Evolutionary conservation across 1,140 invertebrate species (phyloP), one percentile per base, ranked within the genome.

Genomic region (Leptopilina clavipes): DNA sequence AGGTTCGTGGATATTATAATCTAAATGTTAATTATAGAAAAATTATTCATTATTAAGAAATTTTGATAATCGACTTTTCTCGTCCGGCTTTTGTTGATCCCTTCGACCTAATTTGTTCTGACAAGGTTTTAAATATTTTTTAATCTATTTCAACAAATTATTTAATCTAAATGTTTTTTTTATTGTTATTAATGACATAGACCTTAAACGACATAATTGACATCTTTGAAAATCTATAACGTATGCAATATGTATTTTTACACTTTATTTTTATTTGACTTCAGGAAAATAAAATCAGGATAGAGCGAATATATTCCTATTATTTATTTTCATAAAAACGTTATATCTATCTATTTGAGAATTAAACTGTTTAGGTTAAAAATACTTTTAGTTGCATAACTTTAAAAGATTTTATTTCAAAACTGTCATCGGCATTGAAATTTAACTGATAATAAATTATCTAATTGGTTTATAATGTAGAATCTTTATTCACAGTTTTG

Each of bases 1-100:
- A 95, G 98, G 98, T 98, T 54, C 18, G 82, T 82, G 22, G n/a
- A 65, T n/a, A n/a, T 65, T n/a, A 59, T 5, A 12, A 19, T 19
- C 8, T 25, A 0, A 65, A 11, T 31, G n/a, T 31, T 65, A 22
- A 12, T 65, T 14, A 31, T 37, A 0, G 5, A 8, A 5, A 65
- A 59, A 59, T 22, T 14, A 31, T 31, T n/a, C n/a, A 14, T 65
- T 14, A 3, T 5, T 6, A 14, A 31, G 11, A 65, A 14, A 31
- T 65, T 40, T 12, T 9, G 5, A n/a, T n/a, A 65, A 25, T 65
- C 59, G 12, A 65, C 25, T 22, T 37, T n/a, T 19, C 22, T 31
- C 25, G 5, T 37, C 22, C 59, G 59, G 59, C 59, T 65, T n/a
- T 31, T 59, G 22, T 65, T 65, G 19, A n/a, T 65, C 22, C 19